Evolutionary conservation across 1,140 invertebrate species (phyloP), one percentile per base, ranked within the genome.

Genomic region (Tribolium castaneum): DNA sequence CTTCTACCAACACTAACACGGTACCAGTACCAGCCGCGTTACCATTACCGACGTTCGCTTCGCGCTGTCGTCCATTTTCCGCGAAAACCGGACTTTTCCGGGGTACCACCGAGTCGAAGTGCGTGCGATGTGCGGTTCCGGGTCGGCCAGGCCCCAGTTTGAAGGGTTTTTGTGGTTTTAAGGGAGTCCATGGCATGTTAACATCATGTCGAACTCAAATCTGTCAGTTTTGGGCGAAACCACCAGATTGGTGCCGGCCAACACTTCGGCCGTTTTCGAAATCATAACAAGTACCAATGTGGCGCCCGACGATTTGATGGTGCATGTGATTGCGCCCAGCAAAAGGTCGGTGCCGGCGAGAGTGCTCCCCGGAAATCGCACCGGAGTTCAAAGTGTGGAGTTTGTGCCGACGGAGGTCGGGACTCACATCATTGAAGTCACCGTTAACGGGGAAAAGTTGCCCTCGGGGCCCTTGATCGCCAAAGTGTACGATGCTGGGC

Each of bases 341-440:
- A 92, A 94, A 82, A 88, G 92, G 34, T 90, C 91, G 19, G 89
- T 94, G 59, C 88, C 90, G n/a, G 91, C 92, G 3, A 89, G 92
- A 81, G 92, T 95, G 72, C 87, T 94, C 75, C 92, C 93, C 80
- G 91, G 93, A 80, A 92, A 90, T 83, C 90, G 93, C 52, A 90
- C 92, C 56, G 95, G 95, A 78, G 92, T 95, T 62, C 96, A 95
- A 88, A 92, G 92, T 70, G 93, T 98, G 34, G 95, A 98, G 86
- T 98, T 98, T 86, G 94, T 93, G 35, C 96, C 96, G 7, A 93
- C 91, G 51, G 96, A 98, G 89, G 96, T 98, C 78, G 96, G 96
- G 82, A 96, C 94, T 80, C 96, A 97, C 86, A 89, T 96, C 25
- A 93, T 98, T 79, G 96, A 98, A 87, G 89, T 90, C 7, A 91